Base-by-base conservation (phyloP, 2,113 vertebrate species). In the Dromaius novaehollandiae region DNA sequence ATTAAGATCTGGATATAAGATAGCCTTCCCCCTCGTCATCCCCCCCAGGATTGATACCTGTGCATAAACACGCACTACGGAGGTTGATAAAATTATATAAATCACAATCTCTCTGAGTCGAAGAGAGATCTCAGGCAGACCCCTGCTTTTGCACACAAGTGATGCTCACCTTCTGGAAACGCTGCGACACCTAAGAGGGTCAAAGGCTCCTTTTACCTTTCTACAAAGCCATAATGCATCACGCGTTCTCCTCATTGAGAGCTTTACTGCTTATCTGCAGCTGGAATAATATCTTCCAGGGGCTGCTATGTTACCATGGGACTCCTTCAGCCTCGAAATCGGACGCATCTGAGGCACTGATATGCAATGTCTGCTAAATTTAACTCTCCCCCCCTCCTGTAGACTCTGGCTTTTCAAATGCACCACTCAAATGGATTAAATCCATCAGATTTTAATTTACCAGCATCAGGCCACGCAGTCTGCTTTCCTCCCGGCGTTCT, bases 11-110 rank as follows among this genome's bases (percentile, higher is more conserved):
- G 75, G 7, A 69, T 56, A 32, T 46, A 13, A 80, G 38, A 18
- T 58, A 34, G 16, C 12, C 18, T 80, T 24, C 44, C 24, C n/a
- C 55, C 60, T 55, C 19, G 40, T 55, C 19, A n/a, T 38, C 25
- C 16, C 34, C 14, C 60, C 44, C 44, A 46, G 16, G 44, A 16
- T 17, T 15, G n/a, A 7, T 55, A 34, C 20, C 9, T 75, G 22
- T 4, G 1, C 53, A 5, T 28, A 8, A 15, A 32, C 2, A 0
- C 0, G 1, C 13, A 83, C 1, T 1, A 3, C 77, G 30, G 32
- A 79, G 19, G 60, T 76, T 38, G 34, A 58, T 56, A 21, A 69
- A 89, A 21, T 81, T 18, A 14, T 24, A 19, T 34, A 60, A 83
- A 21, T 20, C 5, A 6, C 78, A 20, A 40, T 79, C n/a, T 86